phyloP scores from a whole-genome alignment of 1,140 invertebrate genomes.

The Sitodiplosis mosellana region DNA sequence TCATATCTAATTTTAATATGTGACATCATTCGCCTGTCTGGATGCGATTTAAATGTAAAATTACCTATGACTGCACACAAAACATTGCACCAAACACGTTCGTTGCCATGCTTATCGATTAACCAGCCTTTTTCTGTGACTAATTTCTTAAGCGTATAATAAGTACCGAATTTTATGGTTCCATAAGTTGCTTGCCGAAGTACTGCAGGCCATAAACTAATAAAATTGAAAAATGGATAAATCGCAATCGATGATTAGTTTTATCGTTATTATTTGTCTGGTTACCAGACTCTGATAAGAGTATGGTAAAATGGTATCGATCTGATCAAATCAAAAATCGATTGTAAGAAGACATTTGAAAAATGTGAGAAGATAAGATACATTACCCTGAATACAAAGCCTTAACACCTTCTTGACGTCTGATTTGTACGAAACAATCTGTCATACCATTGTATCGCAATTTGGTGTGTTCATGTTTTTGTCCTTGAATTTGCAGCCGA shows the following conservation, averaged over 20 bases:
- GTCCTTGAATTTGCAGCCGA: slow-evolving; percentile 85
- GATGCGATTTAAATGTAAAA: too few species aligned
- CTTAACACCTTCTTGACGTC: slow-evolving; percentile 58
- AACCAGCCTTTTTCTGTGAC: slow-evolving; percentile 33
- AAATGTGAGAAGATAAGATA: not conserved
- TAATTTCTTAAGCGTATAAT: slow-evolving; percentile 71
- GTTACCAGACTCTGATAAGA: too few species aligned
- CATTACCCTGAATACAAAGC: slow-evolving; percentile 68
- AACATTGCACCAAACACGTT: slow-evolving; percentile 62
- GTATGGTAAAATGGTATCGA: slow-evolving; percentile 6
- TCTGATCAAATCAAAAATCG: not conserved
- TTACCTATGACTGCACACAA: slow-evolving; percentile 48
- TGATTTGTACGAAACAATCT: slow-evolving; percentile 70
- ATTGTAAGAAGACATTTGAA: too few species aligned
- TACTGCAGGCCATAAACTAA: slow-evolving; percentile 77
- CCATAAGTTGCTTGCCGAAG: slow-evolving; percentile 87
- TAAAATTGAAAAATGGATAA: slow-evolving; percentile 22
- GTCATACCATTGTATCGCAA: slow-evolving; percentile 79
- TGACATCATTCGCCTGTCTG: too few species aligned
- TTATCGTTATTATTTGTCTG: not conserved
- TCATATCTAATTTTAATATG: too few species aligned
- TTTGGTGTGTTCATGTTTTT: slow-evolving; percentile 59
- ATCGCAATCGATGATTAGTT: not conserved
- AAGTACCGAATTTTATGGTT: slow-evolving; percentile 91
- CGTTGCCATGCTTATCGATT: slow-evolving; percentile 36